Percentiles rank a stretch among this genome's conserved stretches.
Conservation (phyloP, 2,888 invertebrate genomes). For the Agonopterix alstromeriana region DNA sequence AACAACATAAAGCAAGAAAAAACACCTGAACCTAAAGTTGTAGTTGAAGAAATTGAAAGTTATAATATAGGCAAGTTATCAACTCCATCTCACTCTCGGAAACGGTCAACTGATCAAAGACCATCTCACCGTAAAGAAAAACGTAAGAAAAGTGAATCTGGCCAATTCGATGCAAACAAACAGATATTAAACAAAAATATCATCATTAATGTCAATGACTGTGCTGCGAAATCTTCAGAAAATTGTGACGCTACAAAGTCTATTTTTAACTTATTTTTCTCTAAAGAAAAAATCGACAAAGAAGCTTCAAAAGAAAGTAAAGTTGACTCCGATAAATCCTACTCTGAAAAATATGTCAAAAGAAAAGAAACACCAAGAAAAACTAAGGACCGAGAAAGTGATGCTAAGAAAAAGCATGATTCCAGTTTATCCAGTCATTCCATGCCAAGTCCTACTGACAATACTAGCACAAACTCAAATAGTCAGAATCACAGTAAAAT, state of each 20-base stretch:
- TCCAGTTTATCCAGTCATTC: constrained; percentile 44
- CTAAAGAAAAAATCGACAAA: constrained; percentile 26
- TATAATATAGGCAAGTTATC: constrained; percentile 20
- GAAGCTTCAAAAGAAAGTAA: constrained; percentile 33
- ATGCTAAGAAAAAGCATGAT: constrained; percentile 32
- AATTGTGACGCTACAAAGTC: constrained; percentile 38
- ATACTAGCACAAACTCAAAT: constrained; percentile 6
- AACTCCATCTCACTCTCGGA: constrained; percentile 41
- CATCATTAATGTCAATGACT: constrained; percentile 28
- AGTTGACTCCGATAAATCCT: constrained; percentile 35
- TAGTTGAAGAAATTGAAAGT: constrained; percentile 17
- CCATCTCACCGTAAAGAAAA: constrained; percentile 69
- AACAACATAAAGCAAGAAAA: constrained; percentile 8
- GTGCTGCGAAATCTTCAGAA: constrained; percentile 30
- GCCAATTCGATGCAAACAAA: constrained; percentile 19
- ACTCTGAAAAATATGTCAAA: constrained; percentile 60
- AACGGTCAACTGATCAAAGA: constrained; percentile 57
- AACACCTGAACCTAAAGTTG: constrained; percentile 4
- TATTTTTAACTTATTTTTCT: constrained; percentile 35
- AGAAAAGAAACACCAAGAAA: constrained; percentile 48
- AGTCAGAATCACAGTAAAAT: constrained; percentile 31
- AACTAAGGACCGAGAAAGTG: constrained; percentile 26
- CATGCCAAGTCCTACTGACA: constrained; percentile 43
- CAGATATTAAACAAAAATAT: constrained; percentile 32
- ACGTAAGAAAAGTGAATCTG: constrained; percentile 54